These are phyloP conservation scores for Apis dorsata DNA, from an alignment of 1,140 invertebrate genomes.

Conservation along the genomic window DNA sequence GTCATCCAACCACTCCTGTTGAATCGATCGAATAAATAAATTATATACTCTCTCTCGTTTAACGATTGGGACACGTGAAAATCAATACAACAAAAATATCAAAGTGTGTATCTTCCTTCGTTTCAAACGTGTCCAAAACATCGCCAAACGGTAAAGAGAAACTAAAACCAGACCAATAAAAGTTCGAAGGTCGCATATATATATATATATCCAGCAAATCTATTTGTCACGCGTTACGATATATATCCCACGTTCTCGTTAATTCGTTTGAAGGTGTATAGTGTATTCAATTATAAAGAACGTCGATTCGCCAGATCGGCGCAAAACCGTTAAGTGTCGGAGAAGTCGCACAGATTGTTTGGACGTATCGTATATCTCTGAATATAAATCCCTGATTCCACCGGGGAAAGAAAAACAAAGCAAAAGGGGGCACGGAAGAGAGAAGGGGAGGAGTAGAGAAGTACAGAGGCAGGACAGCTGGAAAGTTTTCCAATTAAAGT, in stretches of 20 bases:
- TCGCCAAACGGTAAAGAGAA: not conserved
- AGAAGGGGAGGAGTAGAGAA: not conserved
- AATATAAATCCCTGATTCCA: slow-evolving; percentile 60
- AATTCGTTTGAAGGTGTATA: not conserved
- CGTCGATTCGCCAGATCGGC: not conserved
- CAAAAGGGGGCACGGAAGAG: not conserved
- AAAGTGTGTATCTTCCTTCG: not conserved
- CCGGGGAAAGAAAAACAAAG: slow-evolving; percentile 27
- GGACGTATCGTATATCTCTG: slow-evolving; percentile 14
- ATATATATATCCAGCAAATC: not conserved
- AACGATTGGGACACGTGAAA: no score
- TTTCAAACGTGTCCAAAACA: not conserved
- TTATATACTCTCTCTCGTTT: no score
- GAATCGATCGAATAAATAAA: not conserved
- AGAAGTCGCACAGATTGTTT: not conserved
- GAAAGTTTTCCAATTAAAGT: slow-evolving; percentile 69
- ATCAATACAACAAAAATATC: no score
- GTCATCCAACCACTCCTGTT: not conserved
- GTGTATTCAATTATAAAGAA: not conserved
- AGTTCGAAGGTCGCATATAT: not conserved
- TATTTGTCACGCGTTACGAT: not conserved
- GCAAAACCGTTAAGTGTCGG: not conserved
- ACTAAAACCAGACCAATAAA: no score
- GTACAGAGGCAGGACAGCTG: slow-evolving; percentile 37
- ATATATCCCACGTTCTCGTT: not conserved